Evolutionary conservation across 2,888 invertebrate genomes (phyloP).

Genomic region (Drymonia ruficornis): DNA sequence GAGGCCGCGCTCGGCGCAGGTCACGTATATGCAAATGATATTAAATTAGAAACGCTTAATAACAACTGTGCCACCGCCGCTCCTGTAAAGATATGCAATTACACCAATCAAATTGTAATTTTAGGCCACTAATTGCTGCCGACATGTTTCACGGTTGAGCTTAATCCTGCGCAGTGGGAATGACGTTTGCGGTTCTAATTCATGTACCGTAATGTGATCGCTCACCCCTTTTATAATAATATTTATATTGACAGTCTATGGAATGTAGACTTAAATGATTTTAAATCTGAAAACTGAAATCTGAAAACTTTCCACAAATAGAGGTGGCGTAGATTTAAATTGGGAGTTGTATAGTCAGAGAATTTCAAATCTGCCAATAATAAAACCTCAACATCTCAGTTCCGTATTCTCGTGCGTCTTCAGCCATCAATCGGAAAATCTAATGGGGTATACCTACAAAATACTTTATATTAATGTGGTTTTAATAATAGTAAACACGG

Average conservation of each 20-base stretch:
- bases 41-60: constrained; percentile 84
- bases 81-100: constrained; percentile 82
- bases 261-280: too few relatives aligned
- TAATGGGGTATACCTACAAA: too few relatives aligned
- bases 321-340: too few relatives aligned
- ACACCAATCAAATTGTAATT: constrained; percentile 83
- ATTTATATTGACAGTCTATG: constrained; percentile 5
- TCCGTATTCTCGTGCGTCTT: too few relatives aligned
- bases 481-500: constrained; percentile 1
- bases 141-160: constrained; percentile 69
- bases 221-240: constrained; percentile 25
- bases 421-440: too few relatives aligned
- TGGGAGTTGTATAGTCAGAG: too few relatives aligned
- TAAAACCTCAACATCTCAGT: too few relatives aligned
- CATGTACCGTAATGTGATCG: constrained; percentile 17
- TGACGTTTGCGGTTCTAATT: constrained; percentile 33
- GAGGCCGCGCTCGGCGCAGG: constrained; percentile 45
- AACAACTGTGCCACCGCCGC: constrained; percentile 78
- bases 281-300: too few relatives aligned
- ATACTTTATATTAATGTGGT: neutral
- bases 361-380: too few relatives aligned
- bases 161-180: constrained; percentile 50
- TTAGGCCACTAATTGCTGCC: constrained; percentile 78
- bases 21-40: constrained; percentile 84
- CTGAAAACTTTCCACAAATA: too few relatives aligned